These are phyloP conservation scores for Raja brachyura DNA, from an alignment of 2,113 vertebrate species.

Conservation along the genomic window DNA sequence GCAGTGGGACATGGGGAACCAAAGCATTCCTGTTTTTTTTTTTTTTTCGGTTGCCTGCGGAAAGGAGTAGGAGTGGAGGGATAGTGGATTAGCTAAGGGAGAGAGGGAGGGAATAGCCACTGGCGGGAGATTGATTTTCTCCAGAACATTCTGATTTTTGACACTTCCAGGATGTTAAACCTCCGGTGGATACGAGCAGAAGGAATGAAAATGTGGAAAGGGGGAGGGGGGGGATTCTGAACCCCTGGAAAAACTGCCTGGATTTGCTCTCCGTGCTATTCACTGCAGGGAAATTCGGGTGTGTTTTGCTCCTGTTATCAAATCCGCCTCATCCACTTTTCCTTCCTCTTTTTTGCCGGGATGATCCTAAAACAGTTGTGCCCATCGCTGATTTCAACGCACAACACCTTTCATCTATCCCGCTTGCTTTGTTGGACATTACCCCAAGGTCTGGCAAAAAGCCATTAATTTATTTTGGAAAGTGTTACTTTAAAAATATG, in stretches of 20 bases:
- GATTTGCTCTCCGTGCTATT: background rate
- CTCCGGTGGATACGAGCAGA: background rate
- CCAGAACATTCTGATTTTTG: conserved; percentile 7
- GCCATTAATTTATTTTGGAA: background rate
- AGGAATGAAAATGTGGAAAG: background rate
- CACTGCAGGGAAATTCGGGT: background rate
- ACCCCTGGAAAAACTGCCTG: background rate
- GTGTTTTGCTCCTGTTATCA: background rate
- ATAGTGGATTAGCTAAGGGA: background rate
- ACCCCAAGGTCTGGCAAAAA: background rate
- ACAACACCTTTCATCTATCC: background rate
- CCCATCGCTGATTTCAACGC: background rate
- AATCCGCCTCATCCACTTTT: background rate
- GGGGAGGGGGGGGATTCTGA: background rate
- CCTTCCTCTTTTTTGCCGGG: background rate
- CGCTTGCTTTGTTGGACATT: too few relatives aligned
- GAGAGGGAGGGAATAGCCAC: background rate
- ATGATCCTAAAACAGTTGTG: background rate
- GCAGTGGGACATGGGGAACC: background rate
- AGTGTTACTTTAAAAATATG: background rate
- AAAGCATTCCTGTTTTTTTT: background rate
- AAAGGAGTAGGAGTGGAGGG: background rate
- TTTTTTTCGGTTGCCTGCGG: background rate
- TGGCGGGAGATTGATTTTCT: conserved; percentile 9
- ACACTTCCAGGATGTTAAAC: background rate